Conservation (phyloP, 2,888 invertebrate species). For the Yponomeuta sedellus region DNA sequence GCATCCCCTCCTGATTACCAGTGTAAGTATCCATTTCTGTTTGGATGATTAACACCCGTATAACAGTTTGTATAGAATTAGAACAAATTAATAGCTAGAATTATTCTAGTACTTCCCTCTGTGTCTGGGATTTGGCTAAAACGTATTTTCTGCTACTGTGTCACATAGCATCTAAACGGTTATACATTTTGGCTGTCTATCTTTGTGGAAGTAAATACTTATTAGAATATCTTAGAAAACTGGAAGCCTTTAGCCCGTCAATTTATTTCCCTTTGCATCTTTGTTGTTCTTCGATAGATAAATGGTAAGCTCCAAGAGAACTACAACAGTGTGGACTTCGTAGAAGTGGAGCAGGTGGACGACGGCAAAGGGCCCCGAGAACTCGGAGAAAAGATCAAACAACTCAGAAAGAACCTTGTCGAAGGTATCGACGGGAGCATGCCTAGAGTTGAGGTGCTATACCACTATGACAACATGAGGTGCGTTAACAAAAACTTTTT, state of each 20-base stretch:
- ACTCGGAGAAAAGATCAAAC: slow-evolving; percentile 73
- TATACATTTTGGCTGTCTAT: no score
- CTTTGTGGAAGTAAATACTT: no score
- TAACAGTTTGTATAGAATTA: no score
- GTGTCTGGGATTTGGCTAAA: no score
- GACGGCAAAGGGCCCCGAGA: slow-evolving; percentile 80
- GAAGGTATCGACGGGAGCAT: slow-evolving; percentile 81
- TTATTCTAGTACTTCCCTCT: no score
- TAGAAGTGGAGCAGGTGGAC: slow-evolving; percentile 94
- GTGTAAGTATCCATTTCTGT: slow-evolving; percentile 74
- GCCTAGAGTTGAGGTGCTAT: slow-evolving; percentile 81
- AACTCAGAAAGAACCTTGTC: slow-evolving; percentile 83
- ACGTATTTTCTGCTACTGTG: no score
- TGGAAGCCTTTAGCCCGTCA: no score
- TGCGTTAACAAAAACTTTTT: slow-evolving; percentile 27
- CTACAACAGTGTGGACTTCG: slow-evolving; percentile 96
- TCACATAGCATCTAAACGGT: no score
- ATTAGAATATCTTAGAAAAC: no score
- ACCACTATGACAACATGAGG: slow-evolving; percentile 91
- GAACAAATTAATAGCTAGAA: no score
- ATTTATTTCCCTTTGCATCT: no score
- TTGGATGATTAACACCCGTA: no score
- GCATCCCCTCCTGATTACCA: slow-evolving; percentile 94
- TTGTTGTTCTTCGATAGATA: slow-evolving; percentile 36
- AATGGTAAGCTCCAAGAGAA: slow-evolving; percentile 87